Conservation (phyloP, 2,797 vertebrate species). For the Myripristis jacobus region DNA sequence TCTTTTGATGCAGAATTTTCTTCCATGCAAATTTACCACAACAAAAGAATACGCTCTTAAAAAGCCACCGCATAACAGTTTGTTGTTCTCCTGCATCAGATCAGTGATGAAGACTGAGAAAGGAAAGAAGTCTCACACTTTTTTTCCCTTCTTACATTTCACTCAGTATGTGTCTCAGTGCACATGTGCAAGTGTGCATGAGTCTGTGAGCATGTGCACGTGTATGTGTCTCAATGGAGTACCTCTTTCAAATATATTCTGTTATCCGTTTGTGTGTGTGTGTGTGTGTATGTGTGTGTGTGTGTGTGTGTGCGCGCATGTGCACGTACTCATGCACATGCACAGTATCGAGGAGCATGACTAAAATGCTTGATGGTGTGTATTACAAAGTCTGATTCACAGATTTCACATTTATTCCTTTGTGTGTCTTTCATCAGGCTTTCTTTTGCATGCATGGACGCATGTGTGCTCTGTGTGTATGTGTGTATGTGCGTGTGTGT, state of each 20-base stretch:
- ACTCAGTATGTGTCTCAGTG: neutral
- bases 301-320: too few relatives aligned
- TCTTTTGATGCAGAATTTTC: constrained; percentile 6
- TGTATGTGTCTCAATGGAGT: neutral
- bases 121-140: constrained; percentile 11
- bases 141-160: neutral
- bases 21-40: neutral
- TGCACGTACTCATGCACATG: too few relatives aligned
- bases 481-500: constrained; percentile 5
- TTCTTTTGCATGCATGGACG: neutral
- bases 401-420: neutral
- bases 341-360: constrained; percentile 1
- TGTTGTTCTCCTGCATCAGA: neutral
- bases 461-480: neutral
- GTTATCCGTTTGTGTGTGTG: constrained; percentile 6
- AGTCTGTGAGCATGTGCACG: neutral
- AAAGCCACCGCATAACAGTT: neutral
- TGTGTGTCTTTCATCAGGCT: neutral
- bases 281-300: constrained; percentile 11
- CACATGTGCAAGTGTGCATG: constrained; percentile 10
- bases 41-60: neutral
- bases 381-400: constrained; percentile 25
- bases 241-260: constrained; percentile 3
- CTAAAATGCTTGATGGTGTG: neutral
- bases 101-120: neutral